phyloP scores from a whole-genome alignment of 2,888 invertebrate species.

The Dryomyza anilis region DNA sequence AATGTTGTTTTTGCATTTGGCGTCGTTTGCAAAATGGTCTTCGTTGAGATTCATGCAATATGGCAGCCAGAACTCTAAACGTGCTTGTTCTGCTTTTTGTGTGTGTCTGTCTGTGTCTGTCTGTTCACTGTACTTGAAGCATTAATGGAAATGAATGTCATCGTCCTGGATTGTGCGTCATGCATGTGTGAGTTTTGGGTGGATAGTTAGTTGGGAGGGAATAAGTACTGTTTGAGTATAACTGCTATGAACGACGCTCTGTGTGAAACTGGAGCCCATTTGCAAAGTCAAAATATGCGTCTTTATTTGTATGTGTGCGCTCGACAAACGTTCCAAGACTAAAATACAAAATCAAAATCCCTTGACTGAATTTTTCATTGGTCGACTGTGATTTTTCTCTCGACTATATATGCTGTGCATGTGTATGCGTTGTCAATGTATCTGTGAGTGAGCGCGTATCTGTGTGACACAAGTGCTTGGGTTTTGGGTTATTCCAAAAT shows the following conservation, averaged over 20 bases:
- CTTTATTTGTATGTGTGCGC: slow-evolving; percentile 39
- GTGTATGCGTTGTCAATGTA: slow-evolving; percentile 22
- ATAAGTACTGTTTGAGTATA: neutral
- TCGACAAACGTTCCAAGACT: slow-evolving; percentile 34
- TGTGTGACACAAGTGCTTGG: too few species aligned
- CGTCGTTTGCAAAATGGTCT: slow-evolving; percentile 24
- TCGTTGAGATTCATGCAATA: slow-evolving; percentile 31
- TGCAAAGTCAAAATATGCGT: too few species aligned
- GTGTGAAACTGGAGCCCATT: neutral
- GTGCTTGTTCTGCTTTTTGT: too few species aligned
- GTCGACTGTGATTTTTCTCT: slow-evolving; percentile 60
- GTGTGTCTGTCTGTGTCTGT: too few species aligned
- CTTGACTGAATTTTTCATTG: slow-evolving; percentile 63
- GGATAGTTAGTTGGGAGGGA: neutral
- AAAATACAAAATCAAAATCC: slow-evolving; percentile 57
- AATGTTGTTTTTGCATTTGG: neutral
- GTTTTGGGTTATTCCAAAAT: too few species aligned
- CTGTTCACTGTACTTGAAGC: slow-evolving; percentile 17
- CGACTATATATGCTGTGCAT: slow-evolving; percentile 29
- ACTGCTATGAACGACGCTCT: neutral
- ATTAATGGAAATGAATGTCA: slow-evolving; percentile 20
- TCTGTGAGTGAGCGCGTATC: neutral
- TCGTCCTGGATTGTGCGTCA: neutral
- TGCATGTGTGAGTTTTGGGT: slow-evolving; percentile 6
- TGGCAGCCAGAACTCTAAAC: slow-evolving; percentile 27